Conservation (phyloP, 2,888 invertebrate species). For the Agelastica alni region DNA sequence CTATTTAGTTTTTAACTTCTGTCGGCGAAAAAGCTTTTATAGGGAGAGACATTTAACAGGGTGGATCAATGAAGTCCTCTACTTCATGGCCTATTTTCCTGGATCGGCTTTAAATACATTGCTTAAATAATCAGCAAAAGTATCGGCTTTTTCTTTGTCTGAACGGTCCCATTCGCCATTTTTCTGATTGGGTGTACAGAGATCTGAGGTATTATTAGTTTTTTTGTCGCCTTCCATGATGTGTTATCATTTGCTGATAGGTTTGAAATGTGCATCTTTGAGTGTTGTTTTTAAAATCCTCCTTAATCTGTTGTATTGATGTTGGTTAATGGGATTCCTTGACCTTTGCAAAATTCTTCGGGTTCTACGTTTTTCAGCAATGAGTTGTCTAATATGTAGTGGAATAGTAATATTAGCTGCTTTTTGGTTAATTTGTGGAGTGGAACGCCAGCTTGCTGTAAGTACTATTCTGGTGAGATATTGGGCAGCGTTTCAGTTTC, state of each 20-base stretch:
- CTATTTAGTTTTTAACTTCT: not conserved
- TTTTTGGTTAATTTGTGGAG: no score
- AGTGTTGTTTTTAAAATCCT: no score
- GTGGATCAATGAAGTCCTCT: not conserved
- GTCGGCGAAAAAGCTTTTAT: not conserved
- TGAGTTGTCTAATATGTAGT: no score
- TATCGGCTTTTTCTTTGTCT: not conserved
- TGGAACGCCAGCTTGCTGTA: no score
- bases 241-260: not conserved
- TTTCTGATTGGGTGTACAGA: not conserved
- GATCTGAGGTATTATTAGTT: not conserved
- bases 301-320: no score
- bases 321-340: no score
- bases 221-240: not conserved
- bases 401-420: no score
- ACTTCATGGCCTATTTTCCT: not conserved
- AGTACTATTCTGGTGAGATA: no score
- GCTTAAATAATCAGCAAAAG: not conserved
- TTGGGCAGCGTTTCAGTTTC: no score
- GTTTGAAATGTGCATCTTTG: no score
- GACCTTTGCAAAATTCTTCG: no score
- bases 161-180: not conserved
- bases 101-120: not conserved
- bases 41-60: not conserved
- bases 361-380: no score